Evolutionary conservation across 1,140 invertebrate species (phyloP), one percentile per base, ranked within the genome.

Genomic region (Tachypleus tridentatus): DNA sequence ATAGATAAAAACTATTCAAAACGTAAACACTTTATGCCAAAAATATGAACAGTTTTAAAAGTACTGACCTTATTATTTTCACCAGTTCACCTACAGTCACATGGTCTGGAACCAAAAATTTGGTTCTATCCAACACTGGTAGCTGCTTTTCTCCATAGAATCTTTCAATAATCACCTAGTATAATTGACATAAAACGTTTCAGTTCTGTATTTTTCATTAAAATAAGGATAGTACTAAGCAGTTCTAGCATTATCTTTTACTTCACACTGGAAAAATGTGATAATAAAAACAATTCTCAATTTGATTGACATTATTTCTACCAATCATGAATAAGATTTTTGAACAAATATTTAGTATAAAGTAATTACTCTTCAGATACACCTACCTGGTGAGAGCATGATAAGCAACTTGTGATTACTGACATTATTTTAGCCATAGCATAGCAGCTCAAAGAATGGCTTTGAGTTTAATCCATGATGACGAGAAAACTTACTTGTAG

Each of bases 51-150:
- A 29, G 29, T 29, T 29, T 29, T 29, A 29, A 29, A 29, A 29
- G 29, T 29, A 29, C 29, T 29, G 29, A 82, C 82, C 83, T 79
- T 59, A 85, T 80, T 58, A 85, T 85, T 72, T 82, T 82, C 64
- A 84, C 79, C 11, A 85, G 75, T 72, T 85, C 84, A 69, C 81
- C 82, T 71, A 86, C 80, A 60, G 83, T 82, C 4, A 86, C 77
- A 72, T 85, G 81, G 73, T 82, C 80, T 58, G 84, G 84, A 54
- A 86, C 82, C 57, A 86, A 74, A 73, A 84, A 86, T 74, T 86
- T 86, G 69, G 80, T 82, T 73, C 82, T 81, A 70, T 85, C 83
- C 64, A 85, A 71, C 8, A 81, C 70, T 57, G 84, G 84, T 29
- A 85, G 74, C 67, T 78, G 77, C 68, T 82, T 82, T 72, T 85